Conservation (phyloP, 2,113 vertebrate genomes). For the Etheostoma cragini region DNA sequence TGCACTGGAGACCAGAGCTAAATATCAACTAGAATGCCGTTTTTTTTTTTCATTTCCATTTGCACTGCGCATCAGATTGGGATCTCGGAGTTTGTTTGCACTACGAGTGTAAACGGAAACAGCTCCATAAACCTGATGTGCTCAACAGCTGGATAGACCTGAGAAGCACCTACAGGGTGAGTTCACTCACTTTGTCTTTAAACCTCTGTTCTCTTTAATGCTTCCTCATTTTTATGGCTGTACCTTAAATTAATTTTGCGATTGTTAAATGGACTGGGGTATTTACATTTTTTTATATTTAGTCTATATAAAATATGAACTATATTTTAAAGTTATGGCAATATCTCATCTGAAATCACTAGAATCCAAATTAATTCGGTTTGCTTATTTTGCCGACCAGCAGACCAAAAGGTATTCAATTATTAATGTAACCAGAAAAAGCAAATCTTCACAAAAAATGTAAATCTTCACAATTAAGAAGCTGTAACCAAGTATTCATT, state of each 20-base stretch:
- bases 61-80: slow-evolving; percentile 87
- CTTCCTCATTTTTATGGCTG: not conserved
- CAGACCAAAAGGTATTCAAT: not conserved
- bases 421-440: not conserved
- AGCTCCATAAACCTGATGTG: slow-evolving; percentile 89
- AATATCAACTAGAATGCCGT: not conserved
- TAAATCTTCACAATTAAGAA: not conserved
- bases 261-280: not conserved
- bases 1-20: not conserved
- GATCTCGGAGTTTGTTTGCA: slow-evolving; percentile 95
- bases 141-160: slow-evolving; percentile 97
- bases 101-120: slow-evolving; percentile 96
- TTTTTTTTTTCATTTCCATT: not conserved
- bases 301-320: not conserved
- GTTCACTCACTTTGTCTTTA: slow-evolving; percentile 12
- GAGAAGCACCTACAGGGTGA: slow-evolving; percentile 92
- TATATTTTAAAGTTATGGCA: not conserved
- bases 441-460: not conserved
- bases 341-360: not conserved
- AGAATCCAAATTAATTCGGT: not conserved
- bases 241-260: not conserved
- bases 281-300: not conserved
- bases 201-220: not conserved
- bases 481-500: not conserved
- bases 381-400: not conserved